Evolutionary conservation across 1,140 invertebrate genomes (phyloP).

Genomic region (Danaus plexippus): DNA sequence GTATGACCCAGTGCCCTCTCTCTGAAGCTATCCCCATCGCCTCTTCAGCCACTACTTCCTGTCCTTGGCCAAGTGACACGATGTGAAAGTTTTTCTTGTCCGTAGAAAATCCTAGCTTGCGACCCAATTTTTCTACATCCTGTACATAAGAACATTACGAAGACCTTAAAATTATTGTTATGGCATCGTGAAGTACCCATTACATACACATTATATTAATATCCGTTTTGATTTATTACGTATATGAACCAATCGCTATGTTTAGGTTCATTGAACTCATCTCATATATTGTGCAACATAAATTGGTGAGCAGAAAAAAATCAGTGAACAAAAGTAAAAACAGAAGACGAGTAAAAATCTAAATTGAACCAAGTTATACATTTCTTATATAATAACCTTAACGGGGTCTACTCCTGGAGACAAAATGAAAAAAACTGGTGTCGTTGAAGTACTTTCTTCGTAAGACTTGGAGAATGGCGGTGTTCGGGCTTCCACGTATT

Average conservation of each 20-base stretch:
- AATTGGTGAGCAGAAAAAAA: too few relatives aligned
- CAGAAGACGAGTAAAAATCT: too few relatives aligned
- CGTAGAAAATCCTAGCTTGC: constrained; percentile 83
- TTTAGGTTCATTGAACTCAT: too few relatives aligned
- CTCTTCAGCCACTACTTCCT: constrained; percentile 91
- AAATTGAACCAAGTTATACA: background rate
- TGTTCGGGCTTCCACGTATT: constrained; percentile 84
- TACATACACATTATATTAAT: background rate
- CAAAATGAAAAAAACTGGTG: constrained; percentile 95
- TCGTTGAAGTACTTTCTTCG: constrained; percentile 86
- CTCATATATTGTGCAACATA: too few relatives aligned
- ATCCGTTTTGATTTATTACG: background rate
- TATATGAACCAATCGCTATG: background rate
- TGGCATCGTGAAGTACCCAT: background rate
- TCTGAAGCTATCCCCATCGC: constrained; percentile 84
- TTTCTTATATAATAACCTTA: constrained; percentile 66
- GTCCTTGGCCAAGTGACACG: constrained; percentile 94
- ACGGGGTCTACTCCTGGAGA: constrained; percentile 96
- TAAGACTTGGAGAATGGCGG: constrained; percentile 89
- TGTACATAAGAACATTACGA: constrained; percentile 15
- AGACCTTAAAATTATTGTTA: background rate
- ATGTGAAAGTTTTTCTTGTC: constrained; percentile 92
- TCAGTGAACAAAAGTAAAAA: too few relatives aligned
- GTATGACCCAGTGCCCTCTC: constrained; percentile 94
- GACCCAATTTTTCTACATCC: constrained; percentile 66